Conservation (phyloP, 2,888 invertebrate genomes). For the Protophormia terraenovae region DNA sequence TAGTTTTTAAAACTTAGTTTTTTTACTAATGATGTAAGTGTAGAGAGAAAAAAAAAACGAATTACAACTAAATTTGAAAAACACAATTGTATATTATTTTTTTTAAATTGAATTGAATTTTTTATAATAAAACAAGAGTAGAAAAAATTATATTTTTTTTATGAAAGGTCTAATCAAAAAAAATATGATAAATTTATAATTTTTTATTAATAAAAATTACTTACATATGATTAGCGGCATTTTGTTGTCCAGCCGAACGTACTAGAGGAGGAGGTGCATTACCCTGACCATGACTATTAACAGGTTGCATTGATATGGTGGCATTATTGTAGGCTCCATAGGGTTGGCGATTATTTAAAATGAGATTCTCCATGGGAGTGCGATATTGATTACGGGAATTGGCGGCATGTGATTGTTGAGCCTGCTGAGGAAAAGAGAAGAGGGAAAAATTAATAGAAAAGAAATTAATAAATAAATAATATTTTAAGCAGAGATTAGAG, state of each 20-base stretch:
- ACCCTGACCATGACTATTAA: conserved; percentile 77
- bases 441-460: neutral
- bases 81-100: conserved; percentile 73
- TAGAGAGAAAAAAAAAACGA: conserved; percentile 69
- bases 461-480: conserved; percentile 2
- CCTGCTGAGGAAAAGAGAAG: conserved; percentile 67
- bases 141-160: conserved; percentile 44
- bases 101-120: too few relatives aligned
- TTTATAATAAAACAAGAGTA: conserved; percentile 35
- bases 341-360: conserved; percentile 76
- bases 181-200: too few relatives aligned
- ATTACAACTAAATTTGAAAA: conserved; percentile 80
- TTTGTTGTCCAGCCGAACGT: conserved; percentile 82
- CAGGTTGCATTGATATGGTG: conserved; percentile 79
- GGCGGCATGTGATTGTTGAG: conserved; percentile 73
- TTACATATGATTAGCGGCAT: conserved; percentile 78
- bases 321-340: conserved; percentile 79
- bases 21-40: conserved; percentile 31
- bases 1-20: conserved; percentile 28
- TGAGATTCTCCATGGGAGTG: conserved; percentile 78
- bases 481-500: too few relatives aligned
- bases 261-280: conserved; percentile 85
- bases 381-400: conserved; percentile 73
- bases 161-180: conserved; percentile 38
- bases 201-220: too few relatives aligned